Base-by-base conservation (phyloP, 2,113 vertebrate genomes). In the Etheostoma spectabile region DNA sequence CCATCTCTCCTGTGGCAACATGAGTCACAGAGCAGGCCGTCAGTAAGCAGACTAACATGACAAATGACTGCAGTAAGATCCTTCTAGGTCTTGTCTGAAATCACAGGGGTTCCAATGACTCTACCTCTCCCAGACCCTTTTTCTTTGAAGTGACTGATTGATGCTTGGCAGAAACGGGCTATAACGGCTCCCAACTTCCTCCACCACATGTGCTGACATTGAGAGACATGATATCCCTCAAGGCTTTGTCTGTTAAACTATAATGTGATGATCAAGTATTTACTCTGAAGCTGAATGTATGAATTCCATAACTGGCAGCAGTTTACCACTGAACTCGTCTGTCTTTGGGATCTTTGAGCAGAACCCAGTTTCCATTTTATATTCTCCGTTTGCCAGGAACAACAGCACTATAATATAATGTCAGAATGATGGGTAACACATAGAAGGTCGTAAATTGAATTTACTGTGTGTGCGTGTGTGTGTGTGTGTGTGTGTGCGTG, bases 81-180 rank as follows among this genome's bases (percentile, higher is more conserved):
- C 65, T 33, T 30, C 66, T 48, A 71, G 69, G 51, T 69, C 75
- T 33, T 3, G 49, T 84, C 75, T 49, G 27, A 76, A 71, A 74
- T 59, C 74, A 52, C 79, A 42, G 66, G 33, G 63, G 62, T 49
- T 76, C 30, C 55, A 49, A 6, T n/a, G 66, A 83, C 63, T 84
- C 46, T 75, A 57, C 77, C 60, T 68, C 67, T 60, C 27, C 18
- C 22, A 30, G 69, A 66, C 70, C 45, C 57, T 45, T 69, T 21
- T 8, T 33, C 70, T 91, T 88, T 89, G 77, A 91, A 90, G 73
- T 80, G 80, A 83, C 61, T 79, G 85, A 91, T 80, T 88, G 53
- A 85, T 64, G 55, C 30, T 1, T 15, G 5, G 52, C 68, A 80
- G 60, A 59, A 83, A 82, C 74, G 55, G 72, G 65, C 83, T 57